Percentiles rank a stretch among this genome's conserved stretches.
These are phyloP conservation scores for Muscidifurax raptorellus DNA, from an alignment of 1,140 invertebrate genomes.

Conservation along the genomic window DNA sequence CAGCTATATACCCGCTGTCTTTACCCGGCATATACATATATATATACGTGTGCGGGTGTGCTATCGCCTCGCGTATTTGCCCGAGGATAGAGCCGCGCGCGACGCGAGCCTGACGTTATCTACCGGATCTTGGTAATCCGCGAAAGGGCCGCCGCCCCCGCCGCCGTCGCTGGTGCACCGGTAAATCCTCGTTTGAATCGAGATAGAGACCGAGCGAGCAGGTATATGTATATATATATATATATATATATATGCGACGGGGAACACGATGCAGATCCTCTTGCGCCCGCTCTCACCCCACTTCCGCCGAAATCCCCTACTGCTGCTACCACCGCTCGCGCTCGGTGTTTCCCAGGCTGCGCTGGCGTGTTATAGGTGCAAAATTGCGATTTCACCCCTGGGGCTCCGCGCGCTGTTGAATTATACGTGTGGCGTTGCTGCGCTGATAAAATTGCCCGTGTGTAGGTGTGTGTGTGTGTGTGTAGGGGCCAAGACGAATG, in stretches of 20 bases:
- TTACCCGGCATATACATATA: too few species aligned
- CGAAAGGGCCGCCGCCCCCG: conserved; percentile 21
- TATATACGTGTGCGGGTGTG: background rate
- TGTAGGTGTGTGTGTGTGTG: too few species aligned
- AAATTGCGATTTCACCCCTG: conserved; percentile 32
- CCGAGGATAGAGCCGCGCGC: background rate
- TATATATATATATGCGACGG: too few species aligned
- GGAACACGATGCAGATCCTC: conserved; percentile 5
- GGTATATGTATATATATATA: background rate
- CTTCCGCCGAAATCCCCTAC: too few species aligned
- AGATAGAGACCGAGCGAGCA: background rate
- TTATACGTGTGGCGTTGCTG: background rate
- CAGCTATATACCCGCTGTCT: background rate
- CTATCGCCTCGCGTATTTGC: background rate
- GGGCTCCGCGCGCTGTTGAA: background rate
- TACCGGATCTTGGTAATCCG: conserved; percentile 48
- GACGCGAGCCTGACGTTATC: conserved; percentile 41
- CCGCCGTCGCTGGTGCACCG: conserved; percentile 6
- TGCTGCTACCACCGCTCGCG: too few species aligned
- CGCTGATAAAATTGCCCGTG: conserved; percentile 13
- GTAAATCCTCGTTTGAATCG: conserved; percentile 47
- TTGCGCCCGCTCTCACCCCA: background rate
- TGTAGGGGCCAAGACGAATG: background rate
- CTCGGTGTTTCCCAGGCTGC: background rate
- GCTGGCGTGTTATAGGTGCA: conserved; percentile 4